Evolutionary conservation across 2,113 vertebrate genomes (phyloP), one percentile per base, ranked within the genome.

Genomic region (Thymallus thymallus): DNA sequence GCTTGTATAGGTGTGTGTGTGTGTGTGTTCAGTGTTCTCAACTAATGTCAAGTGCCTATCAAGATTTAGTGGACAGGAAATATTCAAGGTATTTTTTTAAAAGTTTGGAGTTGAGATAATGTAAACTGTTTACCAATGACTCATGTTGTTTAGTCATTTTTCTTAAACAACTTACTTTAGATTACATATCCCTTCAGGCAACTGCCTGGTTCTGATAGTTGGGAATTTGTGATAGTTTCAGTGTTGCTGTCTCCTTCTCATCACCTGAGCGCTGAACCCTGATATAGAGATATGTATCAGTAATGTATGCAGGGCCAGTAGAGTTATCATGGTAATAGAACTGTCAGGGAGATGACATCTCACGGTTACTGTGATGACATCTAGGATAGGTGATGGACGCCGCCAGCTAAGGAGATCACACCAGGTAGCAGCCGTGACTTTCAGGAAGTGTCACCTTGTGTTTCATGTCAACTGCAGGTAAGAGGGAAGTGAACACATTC

Each of bases 311-410:
- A 80, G 65, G 18, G 71, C 76, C 41, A 16, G 74, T 56, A 24
- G 35, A 85, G 85, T 76, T 80, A 82, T 87, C 76, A 73, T 78
- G 51, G 76, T 87, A 85, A 90, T 85, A 77, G 84, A 81, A 66
- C 88, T 88, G 86, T 89, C 89, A 84, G 65, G 30, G 24, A 35
- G 76, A 80, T 46, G 72, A 86, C 80, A 35, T 83, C 83, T 77
- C 80, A 69, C 81, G 86, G 83, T 82, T 80, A 69, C 65, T 3
- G 48, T 51, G 13, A 69, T 83, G 87, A 88, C 85, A 82, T 80
- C 56, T 75, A 58, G 81, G 87, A 89, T 83, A 76, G 88, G 77
- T 84, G 83, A 87, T 68, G 79, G 84, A 71, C 51, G 82, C 85
- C 76, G 58, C 16, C 16, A 60, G 77, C 80, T 72, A 20, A 48